Conservation (phyloP, 2,113 vertebrate species). For the Orycteropus afer region DNA sequence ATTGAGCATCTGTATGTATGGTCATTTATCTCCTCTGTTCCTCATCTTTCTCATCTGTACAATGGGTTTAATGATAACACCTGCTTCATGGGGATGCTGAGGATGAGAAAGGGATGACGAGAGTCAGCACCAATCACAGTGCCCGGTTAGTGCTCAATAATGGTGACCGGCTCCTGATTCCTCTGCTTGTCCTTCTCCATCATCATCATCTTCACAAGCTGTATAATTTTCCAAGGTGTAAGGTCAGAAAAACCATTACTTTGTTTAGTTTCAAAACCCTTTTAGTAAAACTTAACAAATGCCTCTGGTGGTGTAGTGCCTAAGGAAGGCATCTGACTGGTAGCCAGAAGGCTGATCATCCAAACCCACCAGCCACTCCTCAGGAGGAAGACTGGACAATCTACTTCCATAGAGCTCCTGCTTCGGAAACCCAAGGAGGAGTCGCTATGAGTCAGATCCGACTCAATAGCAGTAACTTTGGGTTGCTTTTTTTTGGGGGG, state of each 20-base stretch:
- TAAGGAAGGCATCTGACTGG: too few species aligned
- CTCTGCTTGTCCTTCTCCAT: too few species aligned
- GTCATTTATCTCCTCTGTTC: background rate
- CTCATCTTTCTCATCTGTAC: background rate
- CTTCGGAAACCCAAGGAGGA: too few species aligned
- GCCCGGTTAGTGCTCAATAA: fast-evolving
- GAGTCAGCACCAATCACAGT: background rate
- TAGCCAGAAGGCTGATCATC: too few species aligned
- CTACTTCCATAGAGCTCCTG: too few species aligned
- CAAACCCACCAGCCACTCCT: too few species aligned
- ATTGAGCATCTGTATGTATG: background rate
- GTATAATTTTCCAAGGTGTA: background rate
- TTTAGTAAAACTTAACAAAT: background rate
- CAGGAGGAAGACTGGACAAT: too few species aligned
- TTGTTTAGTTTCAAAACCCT: background rate
- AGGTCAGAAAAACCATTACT: background rate
- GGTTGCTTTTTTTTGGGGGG: too few species aligned
- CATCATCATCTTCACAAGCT: background rate
- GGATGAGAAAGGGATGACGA: background rate
- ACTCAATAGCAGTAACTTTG: too few species aligned
- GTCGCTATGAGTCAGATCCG: too few species aligned
- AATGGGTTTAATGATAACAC: background rate
- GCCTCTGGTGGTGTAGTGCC: too few species aligned
- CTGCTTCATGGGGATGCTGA: background rate
- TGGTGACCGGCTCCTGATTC: background rate